Evolutionary conservation across 2,113 vertebrate species (phyloP), one percentile per base, ranked within the genome.

Genomic region (Epinephelus fuscoguttatus): DNA sequence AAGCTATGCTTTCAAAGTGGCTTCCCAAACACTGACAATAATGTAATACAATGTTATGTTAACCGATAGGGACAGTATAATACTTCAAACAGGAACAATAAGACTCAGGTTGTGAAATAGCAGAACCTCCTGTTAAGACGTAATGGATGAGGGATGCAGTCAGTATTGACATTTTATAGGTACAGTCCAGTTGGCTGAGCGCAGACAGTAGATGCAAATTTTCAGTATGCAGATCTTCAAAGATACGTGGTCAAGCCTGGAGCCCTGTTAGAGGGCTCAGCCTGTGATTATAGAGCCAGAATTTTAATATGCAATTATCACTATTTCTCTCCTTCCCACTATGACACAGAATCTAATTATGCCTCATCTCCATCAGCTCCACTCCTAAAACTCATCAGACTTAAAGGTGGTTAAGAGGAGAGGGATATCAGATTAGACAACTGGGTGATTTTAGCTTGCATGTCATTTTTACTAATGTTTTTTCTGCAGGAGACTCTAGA

Each of bases 401-500:
- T 67, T 70, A 75, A 63, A 76, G 66, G 73, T 56, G 0, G 1
- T 42, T 7, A 50, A 42, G 71, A 15, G 9, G 47, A 55, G 45
- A 56, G 52, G 4, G 23, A 27, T 56, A 71, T 80, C 27, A 59
- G 18, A 45, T 80, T 47, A 63, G 72, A 85, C 45, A 69, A 71
- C 17, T 27, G 15, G 25, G 37, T 81, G 71, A 71, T 56, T 75
- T 81, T n/a, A 79, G 50, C 77, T 25, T 53, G 55, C 25, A 37
- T 79, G 21, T 83, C 56, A 60, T 62, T 25, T 71, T 30, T 19
- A 40, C 57, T 47, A 6, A 70, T 86, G 12, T 79, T 33, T 80
- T 33, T 75, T 78, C 64, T 42, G 21, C 82, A 97, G 94, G 90
- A 85, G 18, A 96, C 84, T 83, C 87, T 97, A 56, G 94, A 96